Evolutionary conservation across 2,113 vertebrate genomes (phyloP).

Genomic region (Crotalus viridis): DNA sequence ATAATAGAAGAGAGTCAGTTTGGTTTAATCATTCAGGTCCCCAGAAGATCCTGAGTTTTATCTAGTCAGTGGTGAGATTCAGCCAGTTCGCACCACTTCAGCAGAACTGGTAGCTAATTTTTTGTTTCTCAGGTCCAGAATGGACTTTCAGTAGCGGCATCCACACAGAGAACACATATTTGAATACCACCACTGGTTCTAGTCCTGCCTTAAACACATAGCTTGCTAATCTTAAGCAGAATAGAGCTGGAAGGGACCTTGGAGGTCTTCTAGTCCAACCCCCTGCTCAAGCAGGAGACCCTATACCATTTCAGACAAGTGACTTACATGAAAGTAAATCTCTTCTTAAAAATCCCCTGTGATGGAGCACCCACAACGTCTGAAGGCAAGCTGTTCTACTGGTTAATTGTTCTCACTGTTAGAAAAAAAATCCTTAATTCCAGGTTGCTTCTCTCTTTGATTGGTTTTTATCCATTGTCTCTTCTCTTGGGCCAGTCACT

Average conservation of each 20-base stretch:
- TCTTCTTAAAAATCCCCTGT: not conserved
- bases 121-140: too few relatives aligned
- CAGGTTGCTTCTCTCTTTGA: not conserved
- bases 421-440: not conserved
- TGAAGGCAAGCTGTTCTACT: not conserved
- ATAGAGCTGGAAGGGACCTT: not conserved
- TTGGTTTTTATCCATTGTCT: not conserved
- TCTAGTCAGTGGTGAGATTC: not conserved
- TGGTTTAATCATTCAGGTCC: not conserved
- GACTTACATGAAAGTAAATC: not conserved
- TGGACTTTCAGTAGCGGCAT: too few relatives aligned
- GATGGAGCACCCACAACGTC: not conserved
- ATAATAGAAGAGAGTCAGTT: not conserved
- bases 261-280: not conserved
- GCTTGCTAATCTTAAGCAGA: not conserved
- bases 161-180: too few relatives aligned
- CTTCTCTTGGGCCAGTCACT: not conserved
- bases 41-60: not conserved
- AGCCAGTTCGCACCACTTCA: too few relatives aligned
- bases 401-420: not conserved
- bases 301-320: not conserved
- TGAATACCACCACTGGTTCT: not conserved
- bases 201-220: not conserved
- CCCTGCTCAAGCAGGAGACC: not conserved
- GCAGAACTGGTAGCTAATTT: too few relatives aligned